phyloP scores from a whole-genome alignment of 2,888 invertebrate species.

The Drymonia ruficornis region DNA sequence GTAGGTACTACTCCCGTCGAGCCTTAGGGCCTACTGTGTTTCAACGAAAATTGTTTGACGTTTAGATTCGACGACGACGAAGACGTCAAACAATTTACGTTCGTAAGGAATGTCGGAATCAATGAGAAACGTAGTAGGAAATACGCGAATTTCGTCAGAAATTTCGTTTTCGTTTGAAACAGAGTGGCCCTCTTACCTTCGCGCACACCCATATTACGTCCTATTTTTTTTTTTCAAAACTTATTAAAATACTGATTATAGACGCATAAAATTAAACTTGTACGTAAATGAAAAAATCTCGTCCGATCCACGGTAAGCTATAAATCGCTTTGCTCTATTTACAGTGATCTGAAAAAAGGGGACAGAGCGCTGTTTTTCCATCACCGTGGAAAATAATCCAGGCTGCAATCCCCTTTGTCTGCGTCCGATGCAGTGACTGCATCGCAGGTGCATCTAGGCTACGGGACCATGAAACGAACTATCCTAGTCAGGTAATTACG shows the following conservation, averaged over 20 bases:
- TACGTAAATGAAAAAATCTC: background rate
- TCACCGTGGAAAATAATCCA: conserved; percentile 16
- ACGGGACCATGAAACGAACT: conserved; percentile 44
- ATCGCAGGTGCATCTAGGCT: conserved; percentile 37
- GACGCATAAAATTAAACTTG: background rate
- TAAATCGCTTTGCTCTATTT: conserved; percentile 16
- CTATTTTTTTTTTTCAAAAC: too few relatives aligned
- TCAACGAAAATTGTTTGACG: too few relatives aligned
- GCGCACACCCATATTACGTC: too few relatives aligned
- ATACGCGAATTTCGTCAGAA: too few relatives aligned
- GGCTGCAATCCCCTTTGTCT: conserved; percentile 27
- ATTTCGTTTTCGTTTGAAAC: too few relatives aligned
- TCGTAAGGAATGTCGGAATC: too few relatives aligned
- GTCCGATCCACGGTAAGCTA: conserved; percentile 4
- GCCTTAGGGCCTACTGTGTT: too few relatives aligned
- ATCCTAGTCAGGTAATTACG: conserved; percentile 42
- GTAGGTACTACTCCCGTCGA: too few relatives aligned
- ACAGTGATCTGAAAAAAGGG: conserved; percentile 14
- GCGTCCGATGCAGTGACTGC: conserved; percentile 22
- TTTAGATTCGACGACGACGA: too few relatives aligned
- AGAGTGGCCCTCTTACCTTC: too few relatives aligned
- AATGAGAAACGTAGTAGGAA: too few relatives aligned
- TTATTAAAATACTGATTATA: background rate
- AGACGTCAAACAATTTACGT: too few relatives aligned
- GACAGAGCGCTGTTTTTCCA: conserved; percentile 19